Conservation (phyloP, 2,888 invertebrate species). For the Vesta saturnalis region DNA sequence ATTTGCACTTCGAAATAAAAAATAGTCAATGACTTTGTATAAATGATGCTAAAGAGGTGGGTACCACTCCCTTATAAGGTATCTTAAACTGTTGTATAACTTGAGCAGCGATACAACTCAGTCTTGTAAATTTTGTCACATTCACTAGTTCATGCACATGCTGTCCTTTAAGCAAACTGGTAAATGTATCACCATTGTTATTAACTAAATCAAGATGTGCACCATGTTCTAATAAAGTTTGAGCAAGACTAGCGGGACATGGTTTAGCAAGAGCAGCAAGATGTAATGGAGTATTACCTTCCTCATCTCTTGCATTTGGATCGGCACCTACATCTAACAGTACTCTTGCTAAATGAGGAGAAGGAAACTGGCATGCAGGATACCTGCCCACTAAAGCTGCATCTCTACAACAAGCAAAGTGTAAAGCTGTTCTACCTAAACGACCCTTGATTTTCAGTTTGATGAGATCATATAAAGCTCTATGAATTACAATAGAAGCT, state of each 20-base stretch:
- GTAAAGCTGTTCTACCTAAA: slow-evolving; percentile 76
- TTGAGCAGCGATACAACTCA: slow-evolving; percentile 88
- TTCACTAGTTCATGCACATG: slow-evolving; percentile 74
- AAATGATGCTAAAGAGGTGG: slow-evolving; percentile 79
- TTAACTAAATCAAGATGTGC: slow-evolving; percentile 88
- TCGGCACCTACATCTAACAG: slow-evolving; percentile 85
- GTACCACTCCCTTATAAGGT: slow-evolving; percentile 76
- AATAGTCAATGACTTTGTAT: slow-evolving; percentile 64
- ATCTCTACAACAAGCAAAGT: slow-evolving; percentile 86
- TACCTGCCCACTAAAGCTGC: slow-evolving; percentile 74
- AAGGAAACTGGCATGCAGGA: slow-evolving; percentile 77
- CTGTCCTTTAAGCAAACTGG: slow-evolving; percentile 73
- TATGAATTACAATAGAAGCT: slow-evolving; percentile 70
- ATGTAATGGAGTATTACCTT: slow-evolving; percentile 90
- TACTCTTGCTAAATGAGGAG: slow-evolving; percentile 72
- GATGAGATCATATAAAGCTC: slow-evolving; percentile 80
- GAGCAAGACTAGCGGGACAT: slow-evolving; percentile 76
- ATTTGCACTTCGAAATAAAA: slow-evolving; percentile 30
- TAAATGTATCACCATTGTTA: slow-evolving; percentile 79
- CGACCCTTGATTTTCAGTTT: slow-evolving; percentile 72
- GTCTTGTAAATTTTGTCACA: slow-evolving; percentile 79
- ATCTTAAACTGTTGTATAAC: slow-evolving; percentile 78
- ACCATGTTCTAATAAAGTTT: slow-evolving; percentile 79
- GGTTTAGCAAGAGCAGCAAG: slow-evolving; percentile 80
- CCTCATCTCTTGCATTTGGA: slow-evolving; percentile 81